phyloP scores from a whole-genome alignment of 2,888 invertebrate species.

The Polyommatus iphigenia region DNA sequence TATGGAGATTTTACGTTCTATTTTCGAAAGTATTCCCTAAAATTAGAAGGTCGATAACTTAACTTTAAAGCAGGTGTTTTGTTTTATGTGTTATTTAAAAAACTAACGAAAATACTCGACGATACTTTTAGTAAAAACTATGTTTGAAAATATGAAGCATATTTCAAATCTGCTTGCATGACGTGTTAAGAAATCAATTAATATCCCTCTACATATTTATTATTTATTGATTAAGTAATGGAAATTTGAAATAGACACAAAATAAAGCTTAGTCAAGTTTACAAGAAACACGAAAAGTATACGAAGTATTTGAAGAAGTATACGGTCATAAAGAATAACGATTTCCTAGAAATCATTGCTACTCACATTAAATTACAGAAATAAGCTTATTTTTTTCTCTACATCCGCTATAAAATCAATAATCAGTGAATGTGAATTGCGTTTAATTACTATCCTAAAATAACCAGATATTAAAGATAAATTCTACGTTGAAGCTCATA shows the following conservation, averaged over 20 bases:
- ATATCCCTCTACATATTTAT: too few species aligned
- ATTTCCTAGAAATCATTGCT: background rate
- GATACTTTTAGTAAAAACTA: background rate
- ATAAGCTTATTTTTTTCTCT: background rate
- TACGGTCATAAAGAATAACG: background rate
- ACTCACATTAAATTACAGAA: background rate
- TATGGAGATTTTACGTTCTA: constrained; percentile 17
- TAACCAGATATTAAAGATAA: background rate
- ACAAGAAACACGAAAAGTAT: background rate
- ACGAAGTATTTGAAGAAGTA: too few species aligned
- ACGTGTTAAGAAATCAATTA: too few species aligned
- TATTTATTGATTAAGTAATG: background rate
- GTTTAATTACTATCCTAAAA: background rate
- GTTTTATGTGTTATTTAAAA: background rate
- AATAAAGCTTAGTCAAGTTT: background rate
- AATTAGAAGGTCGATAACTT: background rate
- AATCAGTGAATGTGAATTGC: background rate
- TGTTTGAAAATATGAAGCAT: background rate
- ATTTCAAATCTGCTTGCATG: too few species aligned
- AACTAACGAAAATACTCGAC: background rate
- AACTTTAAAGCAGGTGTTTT: constrained; percentile 2
- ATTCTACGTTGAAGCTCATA: background rate
- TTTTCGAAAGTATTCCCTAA: constrained; percentile 19
- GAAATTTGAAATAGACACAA: background rate
- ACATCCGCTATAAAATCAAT: background rate